These are phyloP conservation scores for Pampus argenteus DNA, from an alignment of 2,797 vertebrate genomes.

Conservation along the genomic window DNA sequence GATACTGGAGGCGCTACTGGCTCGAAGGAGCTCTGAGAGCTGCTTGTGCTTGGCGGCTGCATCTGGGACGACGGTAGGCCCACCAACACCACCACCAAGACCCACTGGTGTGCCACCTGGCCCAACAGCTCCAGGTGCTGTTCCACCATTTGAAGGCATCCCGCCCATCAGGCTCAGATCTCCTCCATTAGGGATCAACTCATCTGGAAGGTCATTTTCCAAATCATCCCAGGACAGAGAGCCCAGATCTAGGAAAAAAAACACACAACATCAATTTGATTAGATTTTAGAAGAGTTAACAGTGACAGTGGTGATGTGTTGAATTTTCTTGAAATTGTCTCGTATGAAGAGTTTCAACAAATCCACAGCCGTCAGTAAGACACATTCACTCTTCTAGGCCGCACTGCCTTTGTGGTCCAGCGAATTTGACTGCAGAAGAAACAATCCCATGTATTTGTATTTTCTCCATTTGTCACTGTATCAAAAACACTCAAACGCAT, in stretches of 20 bases:
- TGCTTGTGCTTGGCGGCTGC: conserved; percentile 98
- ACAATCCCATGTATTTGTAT: not conserved
- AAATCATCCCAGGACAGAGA: conserved; percentile 93
- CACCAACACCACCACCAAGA: conserved; percentile 40
- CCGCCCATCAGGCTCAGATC: conserved; percentile 89
- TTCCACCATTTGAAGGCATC: conserved; percentile 82
- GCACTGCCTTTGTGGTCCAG: not conserved
- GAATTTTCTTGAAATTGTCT: not conserved
- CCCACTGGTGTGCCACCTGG: conserved; percentile 53
- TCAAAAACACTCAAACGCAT: conserved; percentile 5
- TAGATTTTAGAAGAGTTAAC: not conserved
- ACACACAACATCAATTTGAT: conserved; percentile 38
- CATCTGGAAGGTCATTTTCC: conserved; percentile 98
- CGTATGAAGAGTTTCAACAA: not conserved
- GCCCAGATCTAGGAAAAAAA: conserved; percentile 87
- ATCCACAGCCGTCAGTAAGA: not conserved
- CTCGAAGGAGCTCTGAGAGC: conserved; percentile 95
- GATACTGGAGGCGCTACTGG: conserved; percentile 87
- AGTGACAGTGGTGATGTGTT: not conserved
- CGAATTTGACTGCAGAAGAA: not conserved
- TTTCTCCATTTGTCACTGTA: not conserved
- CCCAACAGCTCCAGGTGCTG: conserved; percentile 66
- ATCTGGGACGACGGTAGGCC: conserved; percentile 87
- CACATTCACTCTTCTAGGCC: not conserved
- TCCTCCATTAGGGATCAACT: conserved; percentile 95